Evolutionary conservation across 2,888 invertebrate species (phyloP).

Genomic region (Celastrina argiolus): DNA sequence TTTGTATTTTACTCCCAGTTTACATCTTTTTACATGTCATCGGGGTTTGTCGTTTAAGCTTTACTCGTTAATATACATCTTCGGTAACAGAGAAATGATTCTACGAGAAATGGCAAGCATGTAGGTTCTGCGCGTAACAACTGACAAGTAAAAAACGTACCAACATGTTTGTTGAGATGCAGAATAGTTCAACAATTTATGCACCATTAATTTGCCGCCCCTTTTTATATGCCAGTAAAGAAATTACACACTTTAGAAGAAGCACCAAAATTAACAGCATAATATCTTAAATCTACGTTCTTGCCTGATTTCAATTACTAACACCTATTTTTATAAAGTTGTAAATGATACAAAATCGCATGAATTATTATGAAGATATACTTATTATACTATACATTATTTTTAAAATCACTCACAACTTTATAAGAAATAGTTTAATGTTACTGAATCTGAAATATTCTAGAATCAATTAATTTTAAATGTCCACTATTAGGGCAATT

Average conservation of each 20-base stretch:
- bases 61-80: conserved; percentile 14
- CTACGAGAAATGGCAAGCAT: conserved; percentile 1
- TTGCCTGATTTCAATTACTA: conserved; percentile 6
- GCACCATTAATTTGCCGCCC: neutral
- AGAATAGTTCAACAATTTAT: no score
- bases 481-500: neutral
- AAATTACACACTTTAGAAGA: neutral
- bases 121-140: neutral
- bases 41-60: conserved; percentile 17
- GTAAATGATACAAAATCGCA: neutral
- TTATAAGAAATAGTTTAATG: neutral
- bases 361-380: neutral
- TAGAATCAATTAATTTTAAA: neutral
- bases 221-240: neutral
- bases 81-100: conserved; percentile 9
- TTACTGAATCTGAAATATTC: neutral
- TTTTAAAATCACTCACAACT: neutral
- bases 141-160: neutral
- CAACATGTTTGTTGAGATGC: neutral
- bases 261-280: neutral
- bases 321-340: neutral
- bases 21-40: conserved; percentile 30
- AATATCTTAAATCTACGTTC: neutral
- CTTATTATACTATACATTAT: neutral
- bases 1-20: conserved; percentile 32